Evolutionary conservation across 2,797 vertebrate species (phyloP).

Genomic region (Tragelaphus oryx): DNA sequence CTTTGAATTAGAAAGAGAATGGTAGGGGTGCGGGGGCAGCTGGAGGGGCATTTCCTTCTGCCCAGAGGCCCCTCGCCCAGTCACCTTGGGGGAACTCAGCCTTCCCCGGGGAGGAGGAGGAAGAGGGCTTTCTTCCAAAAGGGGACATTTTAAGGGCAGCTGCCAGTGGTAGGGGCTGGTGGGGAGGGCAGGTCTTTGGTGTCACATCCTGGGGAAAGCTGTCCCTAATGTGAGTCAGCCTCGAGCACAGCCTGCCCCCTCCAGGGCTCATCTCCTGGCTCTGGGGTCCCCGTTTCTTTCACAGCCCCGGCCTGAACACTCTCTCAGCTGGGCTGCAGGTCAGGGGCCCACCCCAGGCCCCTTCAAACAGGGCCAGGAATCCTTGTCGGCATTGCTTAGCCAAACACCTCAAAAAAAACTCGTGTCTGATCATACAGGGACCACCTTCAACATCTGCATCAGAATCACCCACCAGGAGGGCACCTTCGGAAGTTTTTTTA

Average conservation of each 20-base stretch:
- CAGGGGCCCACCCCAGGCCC: neutral
- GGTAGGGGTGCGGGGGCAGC: neutral
- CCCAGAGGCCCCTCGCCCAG: neutral
- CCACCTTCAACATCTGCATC: too few relatives aligned
- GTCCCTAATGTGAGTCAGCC: neutral
- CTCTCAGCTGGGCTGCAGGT: neutral
- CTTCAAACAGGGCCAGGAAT: neutral
- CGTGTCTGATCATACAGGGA: rapidly evolving
- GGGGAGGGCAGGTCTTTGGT: neutral
- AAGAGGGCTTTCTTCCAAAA: neutral
- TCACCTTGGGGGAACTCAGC: neutral
- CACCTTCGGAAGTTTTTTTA: rapidly evolving
- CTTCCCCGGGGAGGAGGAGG: neutral
- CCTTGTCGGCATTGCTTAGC: rapidly evolving
- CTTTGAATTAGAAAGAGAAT: neutral
- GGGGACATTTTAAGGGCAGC: neutral
- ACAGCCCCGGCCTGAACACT: neutral
- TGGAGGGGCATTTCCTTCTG: too few relatives aligned
- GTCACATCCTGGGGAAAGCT: neutral
- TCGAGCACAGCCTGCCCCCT: neutral
- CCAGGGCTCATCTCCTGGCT: too few relatives aligned
- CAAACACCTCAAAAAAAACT: neutral
- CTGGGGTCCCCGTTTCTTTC: rapidly evolving
- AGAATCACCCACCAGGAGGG: neutral
- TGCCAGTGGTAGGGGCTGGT: neutral